Percentiles rank a stretch among this genome's conserved stretches.
phyloP scores from a whole-genome alignment of 2,797 vertebrate genomes.

The Silurus aristotelis region DNA sequence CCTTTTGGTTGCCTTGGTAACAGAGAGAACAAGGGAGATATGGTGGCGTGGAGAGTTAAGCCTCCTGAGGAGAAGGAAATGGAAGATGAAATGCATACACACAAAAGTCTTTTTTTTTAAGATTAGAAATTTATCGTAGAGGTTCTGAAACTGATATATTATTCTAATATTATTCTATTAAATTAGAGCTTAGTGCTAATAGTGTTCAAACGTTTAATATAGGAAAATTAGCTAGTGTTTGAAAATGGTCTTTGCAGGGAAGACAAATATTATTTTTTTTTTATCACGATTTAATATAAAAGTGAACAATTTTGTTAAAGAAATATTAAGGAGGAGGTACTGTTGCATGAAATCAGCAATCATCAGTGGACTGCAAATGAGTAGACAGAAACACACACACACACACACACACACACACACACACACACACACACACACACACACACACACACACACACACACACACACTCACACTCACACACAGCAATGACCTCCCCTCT shows the following conservation, averaged over 20 bases:
- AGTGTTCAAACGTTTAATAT: not conserved
- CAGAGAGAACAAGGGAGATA: slow-evolving; percentile 25
- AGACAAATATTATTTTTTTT: not conserved
- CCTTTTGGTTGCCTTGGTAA: slow-evolving; percentile 45
- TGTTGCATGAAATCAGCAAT: no score
- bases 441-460: no score
- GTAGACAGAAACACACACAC: no score
- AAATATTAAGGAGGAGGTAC: no score
- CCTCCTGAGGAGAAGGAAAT: slow-evolving; percentile 40
- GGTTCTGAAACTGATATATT: slow-evolving; percentile 1
- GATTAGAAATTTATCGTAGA: slow-evolving; percentile 23
- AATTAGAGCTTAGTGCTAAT: not conserved
- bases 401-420: no score
- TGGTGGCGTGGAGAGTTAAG: slow-evolving; percentile 28
- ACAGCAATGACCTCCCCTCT: not conserved
- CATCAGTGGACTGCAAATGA: no score
- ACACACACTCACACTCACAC: no score
- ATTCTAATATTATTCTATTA: slow-evolving; percentile 3
- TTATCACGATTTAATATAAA: not conserved
- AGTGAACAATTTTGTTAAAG: no score
- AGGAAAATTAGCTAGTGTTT: not conserved
- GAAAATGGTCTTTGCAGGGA: not conserved
- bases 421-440: no score
- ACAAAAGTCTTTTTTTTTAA: slow-evolving; percentile 8
- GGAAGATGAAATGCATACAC: slow-evolving; percentile 22